A percentile compares a stretch with the other conserved stretches of the same genome.
phyloP scores from a whole-genome alignment of 2,888 invertebrate genomes.

The Drosophila nr. medialis region DNA sequence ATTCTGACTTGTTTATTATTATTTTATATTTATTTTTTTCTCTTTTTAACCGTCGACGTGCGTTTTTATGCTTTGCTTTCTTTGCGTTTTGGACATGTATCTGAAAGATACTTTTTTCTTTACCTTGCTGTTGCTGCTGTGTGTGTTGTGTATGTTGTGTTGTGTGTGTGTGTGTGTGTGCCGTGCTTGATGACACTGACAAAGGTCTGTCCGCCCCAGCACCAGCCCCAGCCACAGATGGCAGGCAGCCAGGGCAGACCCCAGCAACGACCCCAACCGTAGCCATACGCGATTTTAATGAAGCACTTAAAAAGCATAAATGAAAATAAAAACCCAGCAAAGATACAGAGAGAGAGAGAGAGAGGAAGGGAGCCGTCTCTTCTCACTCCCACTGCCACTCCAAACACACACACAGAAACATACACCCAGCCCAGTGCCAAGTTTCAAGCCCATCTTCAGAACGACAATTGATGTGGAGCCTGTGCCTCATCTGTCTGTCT shows the following conservation, averaged over 20 bases:
- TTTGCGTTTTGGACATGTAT: slow-evolving; percentile 76
- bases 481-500: slow-evolving; percentile 28
- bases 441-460: slow-evolving; percentile 67
- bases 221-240: slow-evolving; percentile 36
- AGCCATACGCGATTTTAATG: slow-evolving; percentile 77
- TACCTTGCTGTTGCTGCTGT: slow-evolving; percentile 6
- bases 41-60: slow-evolving; percentile 47
- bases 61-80: slow-evolving; percentile 69
- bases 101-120: slow-evolving; percentile 69
- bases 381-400: slow-evolving; percentile 15
- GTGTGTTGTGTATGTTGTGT: too few species aligned
- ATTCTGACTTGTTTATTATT: slow-evolving; percentile 55
- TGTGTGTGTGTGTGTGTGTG: slow-evolving; percentile 48
- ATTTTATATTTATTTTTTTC: slow-evolving; percentile 56
- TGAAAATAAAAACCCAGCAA: slow-evolving; percentile 78
- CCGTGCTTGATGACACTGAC: slow-evolving; percentile 75
- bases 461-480: slow-evolving; percentile 80
- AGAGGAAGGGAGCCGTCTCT: not conserved
- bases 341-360: slow-evolving; percentile 4
- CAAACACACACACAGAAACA: not conserved
- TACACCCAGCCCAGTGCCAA: not conserved
- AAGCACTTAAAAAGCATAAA: slow-evolving; percentile 82
- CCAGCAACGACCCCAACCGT: slow-evolving; percentile 49
- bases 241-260: slow-evolving; percentile 20
- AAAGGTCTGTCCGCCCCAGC: slow-evolving; percentile 70